Conservation (phyloP, 2,888 invertebrate genomes). For the Deroplatys truncata region DNA sequence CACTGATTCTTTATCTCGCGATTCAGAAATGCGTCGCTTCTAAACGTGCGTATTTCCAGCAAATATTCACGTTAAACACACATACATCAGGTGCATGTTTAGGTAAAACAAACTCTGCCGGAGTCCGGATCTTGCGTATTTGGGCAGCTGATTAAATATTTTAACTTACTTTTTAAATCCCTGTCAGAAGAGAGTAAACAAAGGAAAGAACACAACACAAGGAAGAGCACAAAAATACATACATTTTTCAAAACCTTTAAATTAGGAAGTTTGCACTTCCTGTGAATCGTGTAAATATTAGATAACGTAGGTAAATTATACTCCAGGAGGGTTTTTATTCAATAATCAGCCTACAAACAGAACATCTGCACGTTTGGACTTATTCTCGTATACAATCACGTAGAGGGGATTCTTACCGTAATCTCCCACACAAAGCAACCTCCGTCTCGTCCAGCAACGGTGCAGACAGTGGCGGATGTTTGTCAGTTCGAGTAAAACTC, state of each 20-base stretch:
- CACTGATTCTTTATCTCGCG: too few relatives aligned
- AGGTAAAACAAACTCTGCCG: too few relatives aligned
- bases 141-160: background rate
- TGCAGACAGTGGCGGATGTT: too few relatives aligned
- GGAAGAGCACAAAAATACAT: background rate
- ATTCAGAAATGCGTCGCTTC: too few relatives aligned
- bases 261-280: background rate
- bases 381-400: too few relatives aligned
- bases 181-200: background rate
- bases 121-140: background rate
- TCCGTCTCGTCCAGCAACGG: too few relatives aligned
- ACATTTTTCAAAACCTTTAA: background rate
- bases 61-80: background rate
- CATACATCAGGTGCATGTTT: too few relatives aligned
- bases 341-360: background rate
- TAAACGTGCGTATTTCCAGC: background rate
- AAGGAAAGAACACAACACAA: background rate
- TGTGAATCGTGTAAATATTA: background rate
- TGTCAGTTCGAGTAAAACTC: too few relatives aligned
- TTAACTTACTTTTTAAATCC: background rate
- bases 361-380: background rate
- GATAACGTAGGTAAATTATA: background rate
- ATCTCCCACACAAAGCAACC: too few relatives aligned
- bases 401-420: too few relatives aligned
- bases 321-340: background rate